A percentile compares a stretch with the other conserved stretches of the same genome.
Evolutionary conservation across 1,140 invertebrate genomes (phyloP).

Genomic region (Gerris buenoi): DNA sequence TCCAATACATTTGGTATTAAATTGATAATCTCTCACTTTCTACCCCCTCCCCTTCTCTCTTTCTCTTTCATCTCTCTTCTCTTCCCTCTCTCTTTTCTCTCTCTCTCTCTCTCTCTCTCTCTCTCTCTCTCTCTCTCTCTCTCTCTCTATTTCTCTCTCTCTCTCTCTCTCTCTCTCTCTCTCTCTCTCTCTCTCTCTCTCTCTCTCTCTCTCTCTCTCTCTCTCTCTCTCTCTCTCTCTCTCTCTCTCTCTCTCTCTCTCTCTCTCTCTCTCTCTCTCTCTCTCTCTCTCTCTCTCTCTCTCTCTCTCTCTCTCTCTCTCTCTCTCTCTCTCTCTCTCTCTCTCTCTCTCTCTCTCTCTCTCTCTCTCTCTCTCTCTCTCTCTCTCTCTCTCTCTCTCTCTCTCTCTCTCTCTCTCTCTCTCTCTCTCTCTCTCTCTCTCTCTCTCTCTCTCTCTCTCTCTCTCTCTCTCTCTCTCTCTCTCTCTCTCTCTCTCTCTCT

Average conservation of each 20-base stretch:
- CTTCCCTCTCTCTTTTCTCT: not conserved
- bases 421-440: slow-evolving; percentile 4
- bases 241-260: slow-evolving; percentile 7
- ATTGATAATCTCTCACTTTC: too few relatives aligned
- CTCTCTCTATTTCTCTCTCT: slow-evolving; percentile 6
- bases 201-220: slow-evolving; percentile 9
- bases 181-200: slow-evolving; percentile 8
- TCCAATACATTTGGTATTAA: too few relatives aligned
- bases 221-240: slow-evolving; percentile 10
- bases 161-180: slow-evolving; percentile 8
- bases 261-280: slow-evolving; percentile 1
- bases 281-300: slow-evolving; percentile 8
- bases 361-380: slow-evolving; percentile 13
- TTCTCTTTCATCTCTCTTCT: not conserved
- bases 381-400: slow-evolving; percentile 9
- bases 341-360: slow-evolving; percentile 8
- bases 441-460: slow-evolving; percentile 14
- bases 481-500: not conserved
- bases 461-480: not conserved
- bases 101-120: slow-evolving; percentile 8
- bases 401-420: slow-evolving; percentile 9
- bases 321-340: slow-evolving; percentile 7
- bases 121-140: slow-evolving; percentile 3
- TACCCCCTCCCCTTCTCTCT: slow-evolving; percentile 1
- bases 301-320: not conserved